Evolutionary conservation across 2,113 vertebrate genomes (phyloP).

Genomic region (Orthonyx spaldingii): DNA sequence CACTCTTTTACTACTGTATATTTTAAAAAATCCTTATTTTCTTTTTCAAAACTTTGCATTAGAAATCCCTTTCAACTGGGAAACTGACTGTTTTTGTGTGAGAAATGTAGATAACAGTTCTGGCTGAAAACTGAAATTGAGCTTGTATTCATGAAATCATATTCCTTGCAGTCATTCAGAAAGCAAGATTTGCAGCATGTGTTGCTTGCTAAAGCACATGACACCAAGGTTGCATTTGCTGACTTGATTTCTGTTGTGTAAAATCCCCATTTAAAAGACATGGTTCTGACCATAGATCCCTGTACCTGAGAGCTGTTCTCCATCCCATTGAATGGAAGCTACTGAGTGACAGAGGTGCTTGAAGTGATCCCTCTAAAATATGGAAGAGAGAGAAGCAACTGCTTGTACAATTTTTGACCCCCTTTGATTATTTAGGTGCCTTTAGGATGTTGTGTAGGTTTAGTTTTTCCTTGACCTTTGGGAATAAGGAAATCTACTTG

Average conservation of each 20-base stretch:
- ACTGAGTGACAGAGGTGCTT: neutral
- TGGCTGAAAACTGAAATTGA: neutral
- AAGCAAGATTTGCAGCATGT: neutral
- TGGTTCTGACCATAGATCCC: accelerated
- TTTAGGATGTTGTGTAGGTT: neutral
- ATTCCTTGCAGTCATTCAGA: neutral
- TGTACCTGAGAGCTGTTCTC: neutral
- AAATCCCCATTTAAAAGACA: neutral
- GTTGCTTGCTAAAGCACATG: neutral
- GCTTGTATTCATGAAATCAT: neutral
- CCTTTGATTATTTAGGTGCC: neutral
- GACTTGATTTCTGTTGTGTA: neutral
- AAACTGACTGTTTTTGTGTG: neutral
- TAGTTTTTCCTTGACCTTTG: neutral
- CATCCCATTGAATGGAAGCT: neutral
- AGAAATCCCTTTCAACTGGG: neutral
- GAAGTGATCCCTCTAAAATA: neutral
- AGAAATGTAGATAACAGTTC: neutral
- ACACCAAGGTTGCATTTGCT: neutral
- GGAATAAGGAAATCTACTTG: neutral
- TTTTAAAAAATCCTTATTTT: neutral
- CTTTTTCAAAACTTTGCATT: neutral
- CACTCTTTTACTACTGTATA: neutral
- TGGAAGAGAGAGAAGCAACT: neutral
- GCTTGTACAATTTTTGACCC: neutral